These are phyloP conservation scores for Prosapia bicincta DNA, from an alignment of 2,888 invertebrate species.

Conservation along the genomic window DNA sequence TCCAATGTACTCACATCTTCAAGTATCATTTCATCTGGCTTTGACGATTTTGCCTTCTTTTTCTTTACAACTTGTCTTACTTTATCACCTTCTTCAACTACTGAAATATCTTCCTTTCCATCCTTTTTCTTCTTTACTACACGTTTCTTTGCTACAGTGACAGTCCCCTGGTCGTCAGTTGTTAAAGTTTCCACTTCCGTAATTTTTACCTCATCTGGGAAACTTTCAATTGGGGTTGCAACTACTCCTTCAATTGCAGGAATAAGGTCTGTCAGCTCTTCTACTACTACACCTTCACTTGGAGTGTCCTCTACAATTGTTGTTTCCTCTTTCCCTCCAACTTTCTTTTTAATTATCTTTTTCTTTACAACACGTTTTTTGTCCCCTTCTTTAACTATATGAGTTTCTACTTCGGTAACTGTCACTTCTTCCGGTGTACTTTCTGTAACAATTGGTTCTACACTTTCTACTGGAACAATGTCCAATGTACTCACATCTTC, in stretches of 20 bases:
- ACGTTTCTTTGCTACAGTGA: slow-evolving; percentile 15
- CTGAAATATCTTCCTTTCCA: slow-evolving; percentile 23
- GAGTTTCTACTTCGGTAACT: slow-evolving; percentile 1
- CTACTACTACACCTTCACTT: background rate
- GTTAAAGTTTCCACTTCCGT: slow-evolving; percentile 35
- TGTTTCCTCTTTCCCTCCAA: slow-evolving; percentile 31
- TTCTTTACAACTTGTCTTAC: too few relatives aligned
- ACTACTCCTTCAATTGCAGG: slow-evolving; percentile 8
- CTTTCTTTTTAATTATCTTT: slow-evolving; percentile 27
- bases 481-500: slow-evolving; percentile 23
- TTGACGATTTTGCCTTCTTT: slow-evolving; percentile 1
- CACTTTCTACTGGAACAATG: background rate
- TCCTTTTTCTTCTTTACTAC: slow-evolving; percentile 34
- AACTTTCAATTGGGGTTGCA: slow-evolving; percentile 20
- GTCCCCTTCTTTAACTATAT: background rate
- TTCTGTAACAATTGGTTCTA: background rate
- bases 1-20: slow-evolving; percentile 18
- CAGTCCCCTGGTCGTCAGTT: slow-evolving; percentile 35
- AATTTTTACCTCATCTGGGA: slow-evolving; percentile 24
- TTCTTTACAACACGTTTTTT: slow-evolving; percentile 17
- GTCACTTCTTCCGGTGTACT: background rate
- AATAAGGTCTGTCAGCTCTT: background rate
- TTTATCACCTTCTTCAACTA: background rate
- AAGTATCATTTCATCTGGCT: background rate
- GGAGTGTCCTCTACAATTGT: slow-evolving; percentile 28